Base-by-base conservation (phyloP, 2,113 vertebrate genomes). In the Leiothrix lutea region DNA sequence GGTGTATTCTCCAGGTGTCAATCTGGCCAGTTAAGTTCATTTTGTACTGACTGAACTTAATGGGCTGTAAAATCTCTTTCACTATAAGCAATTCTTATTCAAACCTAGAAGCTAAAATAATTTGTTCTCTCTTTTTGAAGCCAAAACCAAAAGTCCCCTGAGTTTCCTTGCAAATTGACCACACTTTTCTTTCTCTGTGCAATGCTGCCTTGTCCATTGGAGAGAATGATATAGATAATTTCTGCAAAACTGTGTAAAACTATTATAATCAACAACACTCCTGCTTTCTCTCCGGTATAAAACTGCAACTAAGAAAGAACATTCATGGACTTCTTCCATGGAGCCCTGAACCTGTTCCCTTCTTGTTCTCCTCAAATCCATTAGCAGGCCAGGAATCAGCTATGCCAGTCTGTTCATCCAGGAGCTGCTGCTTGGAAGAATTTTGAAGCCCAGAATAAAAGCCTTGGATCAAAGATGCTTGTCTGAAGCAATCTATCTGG, bases 1-100 rank as follows among this genome's bases (percentile, higher is more conserved):
- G 64, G 58, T 78, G 42, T 92, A 96, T 77, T 88, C 86, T 88
- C 83, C 86, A 88, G 80, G 86, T 89, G 89, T 96, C 89, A 94
- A 35, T 94, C 86, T 78, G 86, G 38, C 38, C 72, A 47, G 42
- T 92, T 95, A 84, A 78, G 38, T 78, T 94, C 44, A 92, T 87
- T 97, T 87, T 47, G 44, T 44, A 79, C 70, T 67, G 78, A 95
- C 84, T 95, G 77, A 84, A 89, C 51, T 92, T 89, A 95, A 95
- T 89, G 69, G 73, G 54, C 73, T 87, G 48, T 84, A 92, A 95
- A 96, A 89, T 85, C 65, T 92, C 40, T 87, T 92, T 89, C 78
- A 71, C 51, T 85, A 92, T 56, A 91, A 92, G 80, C 73, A 94
- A 70, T 87, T 89, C 87, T 81, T 78, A 73, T 36, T 84, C 69